These are phyloP conservation scores for Peromyscus nudipes DNA, from an alignment of 2,797 vertebrate genomes.

Conservation along the genomic window DNA sequence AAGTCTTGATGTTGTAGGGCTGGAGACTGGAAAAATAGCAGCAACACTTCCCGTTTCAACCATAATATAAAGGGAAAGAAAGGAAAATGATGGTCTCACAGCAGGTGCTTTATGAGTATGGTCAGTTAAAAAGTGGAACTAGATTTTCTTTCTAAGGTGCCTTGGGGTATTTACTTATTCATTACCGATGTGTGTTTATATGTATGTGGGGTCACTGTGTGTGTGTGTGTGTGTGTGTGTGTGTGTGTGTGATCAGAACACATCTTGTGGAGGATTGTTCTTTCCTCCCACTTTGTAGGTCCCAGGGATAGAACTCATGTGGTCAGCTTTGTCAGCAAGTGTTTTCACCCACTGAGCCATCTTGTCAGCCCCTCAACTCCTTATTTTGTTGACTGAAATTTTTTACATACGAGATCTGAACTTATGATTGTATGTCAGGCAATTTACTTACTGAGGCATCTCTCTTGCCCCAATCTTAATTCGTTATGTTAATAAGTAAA, in stretches of 20 bases:
- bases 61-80: not conserved
- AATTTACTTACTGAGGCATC: not conserved
- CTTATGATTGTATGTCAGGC: not conserved
- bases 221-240: not conserved
- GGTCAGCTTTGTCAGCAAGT: not conserved
- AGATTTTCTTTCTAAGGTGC: not conserved
- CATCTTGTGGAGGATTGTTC: not conserved
- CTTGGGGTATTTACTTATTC: not conserved
- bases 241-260: not conserved
- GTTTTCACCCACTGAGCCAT: not conserved
- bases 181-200: not conserved
- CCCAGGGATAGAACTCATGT: not conserved
- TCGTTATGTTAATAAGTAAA: not conserved
- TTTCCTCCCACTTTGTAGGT: not conserved
- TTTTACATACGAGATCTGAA: not conserved
- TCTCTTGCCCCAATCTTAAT: not conserved
- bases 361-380: not conserved
- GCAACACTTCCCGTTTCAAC: not conserved
- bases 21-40: not conserved
- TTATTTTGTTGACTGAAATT: not conserved
- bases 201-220: not conserved
- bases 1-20: not conserved
- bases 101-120: not conserved
- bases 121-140: not conserved
- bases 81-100: not conserved